These are phyloP conservation scores for Apis florea DNA, from an alignment of 1,140 invertebrate species.

Conservation along the genomic window DNA sequence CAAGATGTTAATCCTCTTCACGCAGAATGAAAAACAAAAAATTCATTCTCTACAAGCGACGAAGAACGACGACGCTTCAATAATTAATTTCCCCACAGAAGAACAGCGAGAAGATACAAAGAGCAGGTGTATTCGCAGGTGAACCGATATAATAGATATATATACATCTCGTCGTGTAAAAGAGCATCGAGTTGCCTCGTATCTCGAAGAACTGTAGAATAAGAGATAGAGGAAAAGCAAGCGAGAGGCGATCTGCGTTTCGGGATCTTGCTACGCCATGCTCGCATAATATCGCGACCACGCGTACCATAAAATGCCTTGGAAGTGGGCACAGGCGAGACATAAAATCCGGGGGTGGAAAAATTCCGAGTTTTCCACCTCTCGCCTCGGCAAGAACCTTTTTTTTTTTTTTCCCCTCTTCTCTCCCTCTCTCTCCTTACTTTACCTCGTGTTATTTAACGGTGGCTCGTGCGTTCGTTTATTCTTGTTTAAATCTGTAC, in stretches of 20 bases:
- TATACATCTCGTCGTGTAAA: not conserved
- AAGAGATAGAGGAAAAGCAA: slow-evolving; percentile 2
- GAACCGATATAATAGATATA: slow-evolving; percentile 26
- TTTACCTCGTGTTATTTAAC: slow-evolving; percentile 45
- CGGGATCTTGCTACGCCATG: slow-evolving; percentile 58
- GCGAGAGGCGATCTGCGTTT: slow-evolving; percentile 5
- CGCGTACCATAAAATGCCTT: slow-evolving; percentile 68
- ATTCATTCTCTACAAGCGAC: not conserved
- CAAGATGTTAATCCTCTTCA: not conserved
- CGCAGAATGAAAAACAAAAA: too few species aligned
- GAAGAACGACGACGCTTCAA: not conserved
- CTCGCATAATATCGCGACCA: slow-evolving; percentile 62
- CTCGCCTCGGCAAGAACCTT: not conserved
- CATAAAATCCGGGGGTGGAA: slow-evolving; percentile 57
- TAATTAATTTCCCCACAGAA: slow-evolving; percentile 42
- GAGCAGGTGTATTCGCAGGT: slow-evolving; percentile 33
- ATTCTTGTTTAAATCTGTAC: slow-evolving; percentile 26
- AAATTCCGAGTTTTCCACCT: slow-evolving; percentile 47
- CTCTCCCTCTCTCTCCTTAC: too few species aligned
- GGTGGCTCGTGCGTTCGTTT: slow-evolving; percentile 21
- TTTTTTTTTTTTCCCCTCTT: not conserved
- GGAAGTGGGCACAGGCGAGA: slow-evolving; percentile 44
- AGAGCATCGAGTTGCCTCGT: slow-evolving; percentile 33
- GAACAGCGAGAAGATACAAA: too few species aligned
- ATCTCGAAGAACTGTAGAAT: slow-evolving; percentile 31